Percentiles rank a stretch among this genome's conserved stretches.
phyloP scores from a whole-genome alignment of 1,140 invertebrate genomes.

The Pseudomyrmex dendroicus region DNA sequence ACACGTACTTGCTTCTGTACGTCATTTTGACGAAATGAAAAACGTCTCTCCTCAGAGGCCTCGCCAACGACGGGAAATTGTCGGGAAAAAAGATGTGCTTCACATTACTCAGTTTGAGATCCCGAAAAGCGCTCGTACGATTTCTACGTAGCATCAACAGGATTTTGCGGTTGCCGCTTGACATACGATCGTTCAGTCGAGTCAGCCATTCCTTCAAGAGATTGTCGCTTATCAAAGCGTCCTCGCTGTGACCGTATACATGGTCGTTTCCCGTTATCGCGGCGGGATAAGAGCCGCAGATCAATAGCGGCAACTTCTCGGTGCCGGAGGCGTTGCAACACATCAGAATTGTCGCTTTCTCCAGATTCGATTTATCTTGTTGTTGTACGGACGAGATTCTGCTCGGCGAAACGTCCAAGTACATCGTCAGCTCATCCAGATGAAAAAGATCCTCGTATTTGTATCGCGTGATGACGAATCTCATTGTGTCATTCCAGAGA shows the following conservation, averaged over 20 bases:
- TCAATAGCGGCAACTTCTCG: constrained; percentile 75
- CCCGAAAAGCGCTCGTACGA: constrained; percentile 65
- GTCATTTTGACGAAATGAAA: constrained; percentile 78
- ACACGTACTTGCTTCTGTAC: constrained; percentile 69
- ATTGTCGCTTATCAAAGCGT: constrained; percentile 71
- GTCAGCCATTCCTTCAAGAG: constrained; percentile 73
- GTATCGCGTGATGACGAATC: constrained; percentile 71
- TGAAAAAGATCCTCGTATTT: constrained; percentile 75
- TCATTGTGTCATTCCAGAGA: constrained; percentile 75
- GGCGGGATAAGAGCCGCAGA: constrained; percentile 70
- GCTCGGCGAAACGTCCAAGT: constrained; percentile 63
- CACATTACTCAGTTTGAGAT: constrained; percentile 71
- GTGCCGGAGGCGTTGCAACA: constrained; percentile 76
- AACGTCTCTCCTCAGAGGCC: constrained; percentile 73
- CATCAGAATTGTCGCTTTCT: constrained; percentile 68
- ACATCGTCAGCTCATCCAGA: constrained; percentile 76
- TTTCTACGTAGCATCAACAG: constrained; percentile 73
- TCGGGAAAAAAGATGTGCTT: constrained; percentile 75
- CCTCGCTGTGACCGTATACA: constrained; percentile 67
- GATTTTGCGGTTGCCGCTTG: constrained; percentile 65
- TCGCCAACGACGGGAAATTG: constrained; percentile 71
- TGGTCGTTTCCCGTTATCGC: constrained; percentile 51
- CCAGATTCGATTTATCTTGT: background rate
- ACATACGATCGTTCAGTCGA: constrained; percentile 72
- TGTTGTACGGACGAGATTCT: background rate